Base-by-base conservation (phyloP, 1,140 invertebrate species). In the Gerris buenoi region DNA sequence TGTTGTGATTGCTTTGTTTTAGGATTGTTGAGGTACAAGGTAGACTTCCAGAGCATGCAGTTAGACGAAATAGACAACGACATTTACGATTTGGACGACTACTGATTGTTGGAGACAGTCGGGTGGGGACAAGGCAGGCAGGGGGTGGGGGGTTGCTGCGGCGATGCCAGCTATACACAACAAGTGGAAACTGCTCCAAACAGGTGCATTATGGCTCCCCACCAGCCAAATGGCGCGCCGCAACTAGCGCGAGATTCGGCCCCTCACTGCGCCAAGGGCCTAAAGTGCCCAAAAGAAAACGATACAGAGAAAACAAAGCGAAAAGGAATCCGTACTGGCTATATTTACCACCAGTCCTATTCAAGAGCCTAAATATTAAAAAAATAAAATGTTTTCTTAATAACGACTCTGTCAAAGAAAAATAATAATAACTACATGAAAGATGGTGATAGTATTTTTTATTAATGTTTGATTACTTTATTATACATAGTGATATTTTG, bases 21-120 rank as follows among this genome's bases (percentile, higher is more conserved):
- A 96, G 93, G 93, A 77, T 87, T 98, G 74, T 86, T 98, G 72
- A 90, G 97, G 70, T 98, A 99, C 84, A 95, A 97, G 82, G 95
- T 99, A 72, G 96, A 98, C 82, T 95, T 98, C 85, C 94, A 97
- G 77, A 91, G 89, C 76, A 86, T 98, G 84, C 94, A 98, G 77
- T 82, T 90, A 73, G 89, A 94, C 73, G 91, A 95, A 64, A 82
- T 88, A 74, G 89, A 90, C 71, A 88, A 90, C 74, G 88, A 90
- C 71, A 80, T 87, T 71, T 91, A 88, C 79, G 92, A 97, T 79
- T 82, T 95, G 77, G 93, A 96, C 77, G 93, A 96, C 78, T 97
- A 96, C 81, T 95, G 89, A 85, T 60, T 60, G 58, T 60, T 60
- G 58, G 58, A 63, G 25, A 27, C 10, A 63, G 27, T n/a, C 23